These are phyloP conservation scores for Cheilinus undulatus DNA, from an alignment of 2,113 vertebrate genomes.

Conservation along the genomic window DNA sequence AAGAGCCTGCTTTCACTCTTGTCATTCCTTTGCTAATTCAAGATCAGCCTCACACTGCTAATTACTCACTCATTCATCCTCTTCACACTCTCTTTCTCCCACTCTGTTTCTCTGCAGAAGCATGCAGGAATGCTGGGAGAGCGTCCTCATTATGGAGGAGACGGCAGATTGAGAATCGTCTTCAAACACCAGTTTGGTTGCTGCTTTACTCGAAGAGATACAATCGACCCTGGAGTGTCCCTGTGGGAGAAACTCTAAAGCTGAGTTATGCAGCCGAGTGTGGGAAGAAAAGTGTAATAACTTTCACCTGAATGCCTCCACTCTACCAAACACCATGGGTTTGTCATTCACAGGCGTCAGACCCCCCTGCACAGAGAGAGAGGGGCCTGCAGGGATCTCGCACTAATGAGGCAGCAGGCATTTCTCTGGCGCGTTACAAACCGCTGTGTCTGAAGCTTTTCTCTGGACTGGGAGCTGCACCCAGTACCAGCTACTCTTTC, in stretches of 20 bases:
- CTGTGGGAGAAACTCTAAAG: slow-evolving; percentile 60
- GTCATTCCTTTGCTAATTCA: slow-evolving; percentile 71
- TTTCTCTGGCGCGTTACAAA: slow-evolving; percentile 72
- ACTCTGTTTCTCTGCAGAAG: slow-evolving; percentile 36
- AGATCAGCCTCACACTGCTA: slow-evolving; percentile 65
- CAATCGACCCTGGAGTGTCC: slow-evolving; percentile 73
- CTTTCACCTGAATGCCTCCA: slow-evolving; percentile 81
- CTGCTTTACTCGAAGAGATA: slow-evolving; percentile 64
- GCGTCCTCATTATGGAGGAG: slow-evolving; percentile 63
- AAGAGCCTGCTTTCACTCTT: slow-evolving; percentile 65
- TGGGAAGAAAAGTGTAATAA: slow-evolving; percentile 81
- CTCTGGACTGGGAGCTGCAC: slow-evolving; percentile 63
- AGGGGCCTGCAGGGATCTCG: slow-evolving; percentile 62
- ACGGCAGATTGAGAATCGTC: slow-evolving; percentile 61
- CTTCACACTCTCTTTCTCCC: slow-evolving; percentile 61
- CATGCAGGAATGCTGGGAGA: slow-evolving; percentile 61
- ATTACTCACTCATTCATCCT: slow-evolving; percentile 73
- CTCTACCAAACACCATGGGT: slow-evolving; percentile 72
- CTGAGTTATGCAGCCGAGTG: slow-evolving; percentile 74
- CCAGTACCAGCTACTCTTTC: slow-evolving; percentile 72
- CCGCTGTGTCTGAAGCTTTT: slow-evolving; percentile 64
- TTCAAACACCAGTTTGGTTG: slow-evolving; percentile 65
- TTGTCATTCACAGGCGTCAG: slow-evolving; percentile 79
- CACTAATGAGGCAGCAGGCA: slow-evolving; percentile 80
- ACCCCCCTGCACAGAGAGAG: slow-evolving; percentile 53